phyloP scores from a whole-genome alignment of 2,797 vertebrate species.

The Aldrovandia affinis region DNA sequence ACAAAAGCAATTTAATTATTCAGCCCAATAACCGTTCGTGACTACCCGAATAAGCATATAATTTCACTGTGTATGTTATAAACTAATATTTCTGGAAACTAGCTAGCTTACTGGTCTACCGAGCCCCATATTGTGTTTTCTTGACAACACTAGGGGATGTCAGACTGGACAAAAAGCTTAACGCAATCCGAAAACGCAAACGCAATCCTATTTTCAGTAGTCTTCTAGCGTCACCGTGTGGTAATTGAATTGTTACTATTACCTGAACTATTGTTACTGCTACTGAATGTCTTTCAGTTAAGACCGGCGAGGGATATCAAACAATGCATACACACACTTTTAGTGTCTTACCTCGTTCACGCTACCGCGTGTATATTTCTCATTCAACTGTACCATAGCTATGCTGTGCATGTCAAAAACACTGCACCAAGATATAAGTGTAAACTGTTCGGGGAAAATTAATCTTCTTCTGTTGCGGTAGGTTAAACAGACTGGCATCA shows the following conservation, averaged over 20 bases:
- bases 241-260: not conserved
- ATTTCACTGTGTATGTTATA: not conserved
- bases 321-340: not conserved
- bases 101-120: not conserved
- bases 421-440: not conserved
- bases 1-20: not conserved
- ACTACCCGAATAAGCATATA: not conserved
- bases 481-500: not conserved
- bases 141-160: constrained; percentile 65
- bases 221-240: constrained; percentile 5
- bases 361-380: not conserved
- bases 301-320: too few species aligned
- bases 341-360: not conserved
- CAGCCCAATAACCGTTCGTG: not conserved
- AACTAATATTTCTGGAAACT: not conserved
- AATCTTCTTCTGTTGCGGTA: not conserved
- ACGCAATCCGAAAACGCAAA: not conserved
- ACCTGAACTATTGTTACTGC: too few species aligned
- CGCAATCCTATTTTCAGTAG: not conserved
- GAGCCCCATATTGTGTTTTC: constrained; percentile 44
- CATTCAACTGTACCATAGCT: not conserved
- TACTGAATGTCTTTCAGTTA: too few species aligned
- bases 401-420: constrained; percentile 4
- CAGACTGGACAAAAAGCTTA: constrained; percentile 25
- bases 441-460: not conserved